Evolutionary conservation across 2,888 invertebrate genomes (phyloP), one percentile per base, ranked within the genome.

Genomic region (Hirtodrosophila histrioides): DNA sequence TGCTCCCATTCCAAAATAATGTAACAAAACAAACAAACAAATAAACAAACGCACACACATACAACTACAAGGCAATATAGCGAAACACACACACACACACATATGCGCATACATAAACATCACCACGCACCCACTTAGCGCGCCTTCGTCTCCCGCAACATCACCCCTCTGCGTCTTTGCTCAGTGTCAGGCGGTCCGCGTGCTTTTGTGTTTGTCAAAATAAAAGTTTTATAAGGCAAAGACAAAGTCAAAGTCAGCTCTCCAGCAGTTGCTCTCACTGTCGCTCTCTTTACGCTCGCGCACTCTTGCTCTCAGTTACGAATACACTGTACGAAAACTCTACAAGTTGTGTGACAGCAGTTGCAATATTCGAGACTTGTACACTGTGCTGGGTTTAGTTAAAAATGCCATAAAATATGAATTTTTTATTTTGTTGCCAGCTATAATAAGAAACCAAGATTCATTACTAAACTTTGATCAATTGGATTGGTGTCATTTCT

Each of bases 21-120:
- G 76, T 75, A 87, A 73, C 75, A 85, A 87, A 81, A 75, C 69
- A 86, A 82, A 79, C 76, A 77, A 67, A 71, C 66, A 80, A 77
- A 82, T 70, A 83, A 62, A 85, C 61, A 62, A 49, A 75, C 56
- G 37, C 55, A 29, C 33, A 53, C 36, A 39, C 29, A 36, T 10
- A 43, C n/a, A 31, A 11, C 48, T 39, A 31, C 46, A 58, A 17
- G 41, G 27, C 36, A 36, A 53, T 37, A 58, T 27, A 39, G n/a
- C 31, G 60, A 43, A 49, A 35, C 43, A 31, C 23, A 23, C 12
- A 58, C 12, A 23, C 29, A 43, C 37, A 46, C 23, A 40, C 45
- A 44, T 2, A 40, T 27, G 49, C 36, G 9, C 8, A 41, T 11
- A 53, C 55, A 46, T 46, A 51, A 33, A 48, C 43, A 51, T 44